Evolutionary conservation across 2,113 vertebrate genomes (phyloP), one percentile per base, ranked within the genome.

Genomic region (Mungos mungo): DNA sequence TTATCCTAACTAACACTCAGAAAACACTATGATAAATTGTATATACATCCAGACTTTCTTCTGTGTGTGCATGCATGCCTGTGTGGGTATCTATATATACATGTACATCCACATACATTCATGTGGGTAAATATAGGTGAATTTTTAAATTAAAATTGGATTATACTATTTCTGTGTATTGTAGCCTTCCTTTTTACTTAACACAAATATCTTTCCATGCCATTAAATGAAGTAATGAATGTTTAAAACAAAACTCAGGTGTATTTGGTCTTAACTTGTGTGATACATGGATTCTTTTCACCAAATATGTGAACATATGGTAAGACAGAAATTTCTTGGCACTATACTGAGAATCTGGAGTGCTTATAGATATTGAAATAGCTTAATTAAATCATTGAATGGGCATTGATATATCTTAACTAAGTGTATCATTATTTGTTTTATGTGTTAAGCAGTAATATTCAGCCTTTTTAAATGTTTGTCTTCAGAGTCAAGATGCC

Each of bases 161-260:
- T 89, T 35, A 21, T 72, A 81, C 33, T 91, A 2, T 88, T 96
- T 90, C 11, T 85, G 0, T 52, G 60, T 94, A 91, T 81, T 47
- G 31, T 76, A 93, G 69, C 9, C 35, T 71, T 79, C 35, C 90
- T 88, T 92, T 88, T 15, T 60, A 54, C 35, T 60, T 19, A 45
- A 21, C 41, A 57, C 74, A 84, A 87, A 90, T 25, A 74, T 83
- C 60, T 81, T 76, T 68, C 68, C 29, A 54, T 93, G 47, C 38
- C 54, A 88, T 74, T 96, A 66, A 88, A 71, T 84, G 50, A 93
- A 92, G 88, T 95, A 83, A 88, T 50, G 5, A 84, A 29, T 66
- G 2, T 90, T 88, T 89, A 87, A 92, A 83, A 76, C 4, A 85
- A 66, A 80, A 90, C n/a, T 77, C 3, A 71, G 79, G 52, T 88